Percentiles rank a stretch among this genome's conserved stretches.
Conservation (phyloP, 2,113 vertebrate species). For the Orcinus orca region DNA sequence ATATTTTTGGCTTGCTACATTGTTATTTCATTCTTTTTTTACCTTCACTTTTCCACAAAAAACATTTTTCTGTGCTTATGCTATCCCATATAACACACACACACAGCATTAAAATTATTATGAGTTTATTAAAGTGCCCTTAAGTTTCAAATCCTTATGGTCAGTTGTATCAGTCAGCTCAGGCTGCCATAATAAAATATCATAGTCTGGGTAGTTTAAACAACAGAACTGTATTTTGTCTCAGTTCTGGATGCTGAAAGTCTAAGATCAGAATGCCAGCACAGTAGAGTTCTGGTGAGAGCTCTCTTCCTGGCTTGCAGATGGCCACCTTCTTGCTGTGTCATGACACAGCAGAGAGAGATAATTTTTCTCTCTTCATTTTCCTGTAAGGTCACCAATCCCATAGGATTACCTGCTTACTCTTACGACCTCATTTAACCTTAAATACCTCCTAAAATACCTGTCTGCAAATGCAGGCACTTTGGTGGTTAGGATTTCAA, state of each 20-base stretch:
- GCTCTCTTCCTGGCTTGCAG: background rate
- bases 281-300: background rate
- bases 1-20: background rate
- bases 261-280: background rate
- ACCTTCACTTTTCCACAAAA: background rate
- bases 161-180: background rate
- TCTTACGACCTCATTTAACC: background rate
- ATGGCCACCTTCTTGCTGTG: background rate
- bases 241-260: background rate
- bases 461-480: background rate
- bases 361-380: background rate
- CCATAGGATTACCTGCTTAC: background rate
- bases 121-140: background rate
- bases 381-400: background rate
- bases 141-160: background rate
- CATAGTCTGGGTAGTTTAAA: background rate
- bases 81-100: background rate
- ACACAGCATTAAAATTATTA: background rate
- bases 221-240: background rate
- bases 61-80: background rate
- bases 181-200: background rate
- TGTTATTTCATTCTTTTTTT: background rate
- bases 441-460: background rate
- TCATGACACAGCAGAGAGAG: background rate
- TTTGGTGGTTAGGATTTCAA: background rate